Percentiles rank a stretch among this genome's conserved stretches.
phyloP scores from a whole-genome alignment of 2,797 vertebrate species.

The Paratrypauchen microcephalus region DNA sequence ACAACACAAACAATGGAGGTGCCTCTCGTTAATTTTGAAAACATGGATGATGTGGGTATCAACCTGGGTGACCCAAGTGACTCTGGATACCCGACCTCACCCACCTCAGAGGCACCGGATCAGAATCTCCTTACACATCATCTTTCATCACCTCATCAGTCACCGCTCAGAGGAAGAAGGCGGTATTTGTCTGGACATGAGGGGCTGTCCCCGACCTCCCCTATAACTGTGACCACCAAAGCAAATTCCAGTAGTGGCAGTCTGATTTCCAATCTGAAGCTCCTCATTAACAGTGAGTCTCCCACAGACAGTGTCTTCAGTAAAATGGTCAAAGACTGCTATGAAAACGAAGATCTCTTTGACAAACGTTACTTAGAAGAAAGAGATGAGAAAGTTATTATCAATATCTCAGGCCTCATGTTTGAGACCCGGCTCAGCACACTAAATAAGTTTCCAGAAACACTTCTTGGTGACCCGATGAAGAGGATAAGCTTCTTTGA shows the following conservation, averaged over 20 bases:
- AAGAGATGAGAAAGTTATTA: slow-evolving; percentile 89
- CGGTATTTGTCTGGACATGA: slow-evolving; percentile 56
- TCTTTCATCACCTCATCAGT: slow-evolving; percentile 64
- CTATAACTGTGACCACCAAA: slow-evolving; percentile 72
- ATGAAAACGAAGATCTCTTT: slow-evolving; percentile 78
- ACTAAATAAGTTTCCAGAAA: slow-evolving; percentile 91
- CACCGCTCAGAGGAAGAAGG: slow-evolving; percentile 60
- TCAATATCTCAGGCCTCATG: slow-evolving; percentile 93
- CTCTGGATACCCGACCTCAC: slow-evolving; percentile 82
- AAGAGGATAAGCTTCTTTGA: slow-evolving; percentile 94
- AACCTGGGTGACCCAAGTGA: slow-evolving; percentile 84
- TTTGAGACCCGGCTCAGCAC: slow-evolving; percentile 95
- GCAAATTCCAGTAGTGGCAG: slow-evolving; percentile 81
- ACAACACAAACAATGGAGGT: slow-evolving; percentile 88
- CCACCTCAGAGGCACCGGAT: slow-evolving; percentile 72
- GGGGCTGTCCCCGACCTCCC: slow-evolving; percentile 59
- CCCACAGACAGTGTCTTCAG: slow-evolving; percentile 87
- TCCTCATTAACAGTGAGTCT: slow-evolving; percentile 83
- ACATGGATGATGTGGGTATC: slow-evolving; percentile 86
- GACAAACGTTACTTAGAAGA: slow-evolving; percentile 82
- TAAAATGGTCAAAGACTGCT: slow-evolving; percentile 82
- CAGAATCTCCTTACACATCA: slow-evolving; percentile 63
- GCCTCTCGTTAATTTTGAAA: slow-evolving; percentile 92
- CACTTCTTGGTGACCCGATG: slow-evolving; percentile 87
- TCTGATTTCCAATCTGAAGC: slow-evolving; percentile 87